Evolutionary conservation across 2,113 vertebrate species (phyloP), one percentile per base, ranked within the genome.

Genomic region (Smithornis capensis): DNA sequence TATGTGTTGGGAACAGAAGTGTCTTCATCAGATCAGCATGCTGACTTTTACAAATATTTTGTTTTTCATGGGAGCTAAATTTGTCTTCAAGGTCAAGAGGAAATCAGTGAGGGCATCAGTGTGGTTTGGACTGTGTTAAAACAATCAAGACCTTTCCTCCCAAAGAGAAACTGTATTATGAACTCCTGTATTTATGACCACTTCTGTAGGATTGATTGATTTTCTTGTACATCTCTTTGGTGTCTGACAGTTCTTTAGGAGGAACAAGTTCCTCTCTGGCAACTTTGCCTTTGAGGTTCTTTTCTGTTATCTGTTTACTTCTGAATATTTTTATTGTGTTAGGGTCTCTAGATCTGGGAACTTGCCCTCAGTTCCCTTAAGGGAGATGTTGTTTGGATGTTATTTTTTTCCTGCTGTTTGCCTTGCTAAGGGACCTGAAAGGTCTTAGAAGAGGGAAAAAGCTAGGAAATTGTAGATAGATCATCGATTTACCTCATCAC

Each of bases 71-170:
- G 18, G 65, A 76, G 5, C 22, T 92, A 56, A 62, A 76, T 69
- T 71, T 74, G 19, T 3, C 38, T 81, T 86, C 29, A 60, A 69
- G 17, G 38, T 56, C 16, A 81, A n/a, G 14, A 68, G 16, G 35
- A 90, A 80, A 17, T 91, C 44, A 31, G 3, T 0, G 0, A 56
- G 8, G 45, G 3, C 27, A 40, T 82, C 6, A 3, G 5, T 27
- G 0, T 38, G n/a, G 27, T 53, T 65, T 62, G 15, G 14, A n/a
- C 15, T 33, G 22, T 53, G 5, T 60, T 73, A 76, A 64, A 91
- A 65, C 10, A 37, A n/a, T 37, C 21, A 85, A 38, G 40, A 56
- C 1, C 0, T 64, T 89, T 91, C 33, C 21, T 84, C 19, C 7
- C 12, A 52, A 27, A 49, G 15, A 65, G 13, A 55, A 85, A 40